Base-by-base conservation (phyloP, 1,140 invertebrate genomes). In the Bicyclus anynana region DNA sequence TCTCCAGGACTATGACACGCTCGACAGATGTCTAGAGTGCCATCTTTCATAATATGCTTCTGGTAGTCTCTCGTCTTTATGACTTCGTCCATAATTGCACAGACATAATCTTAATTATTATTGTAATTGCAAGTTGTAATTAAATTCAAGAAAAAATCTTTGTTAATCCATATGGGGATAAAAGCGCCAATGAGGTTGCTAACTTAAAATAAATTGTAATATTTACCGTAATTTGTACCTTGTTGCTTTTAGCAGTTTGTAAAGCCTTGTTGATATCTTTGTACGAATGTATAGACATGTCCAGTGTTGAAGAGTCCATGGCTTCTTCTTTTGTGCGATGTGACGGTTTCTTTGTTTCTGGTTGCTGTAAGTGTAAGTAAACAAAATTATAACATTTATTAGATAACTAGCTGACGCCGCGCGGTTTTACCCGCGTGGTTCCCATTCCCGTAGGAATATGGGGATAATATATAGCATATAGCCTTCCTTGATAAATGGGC, bases 281-380 rank as follows among this genome's bases (percentile, higher is more conserved):
- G 33, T 84, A 61, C 7, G 81, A 85, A 49, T 87, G 80, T 69
- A 87, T 84, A 2, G 81, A 84, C 0, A 87, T 70, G 53, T 87
- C 84, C 3, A 87, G 44, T 0, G 81, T 84, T 0, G 84, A 87
- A 0, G 73, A 50, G 0, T 87, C 84, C 0, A 72, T 57, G 40
- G 74, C 70, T 0, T 77, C 74, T 0, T 74, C 64, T 35, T 71
- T 75, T 5, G 13, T 50, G 12, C 57, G 49, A 12, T 57, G 44
- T 2, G 52, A 20, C 0, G 64, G 38, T 33, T 76, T 74, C 48
- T 76, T 82, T 10, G 56, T 60, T 68, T 83, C 80, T 16, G 69
- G 65, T 57, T 75, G 65, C 76, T 81, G 66, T 33, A 74, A 69
- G 26, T 27, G 49, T n/a, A 23, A 53, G 23, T 26, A 7, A 7